Conservation (phyloP, 1,140 invertebrate species). For the Cyclina sinensis region DNA sequence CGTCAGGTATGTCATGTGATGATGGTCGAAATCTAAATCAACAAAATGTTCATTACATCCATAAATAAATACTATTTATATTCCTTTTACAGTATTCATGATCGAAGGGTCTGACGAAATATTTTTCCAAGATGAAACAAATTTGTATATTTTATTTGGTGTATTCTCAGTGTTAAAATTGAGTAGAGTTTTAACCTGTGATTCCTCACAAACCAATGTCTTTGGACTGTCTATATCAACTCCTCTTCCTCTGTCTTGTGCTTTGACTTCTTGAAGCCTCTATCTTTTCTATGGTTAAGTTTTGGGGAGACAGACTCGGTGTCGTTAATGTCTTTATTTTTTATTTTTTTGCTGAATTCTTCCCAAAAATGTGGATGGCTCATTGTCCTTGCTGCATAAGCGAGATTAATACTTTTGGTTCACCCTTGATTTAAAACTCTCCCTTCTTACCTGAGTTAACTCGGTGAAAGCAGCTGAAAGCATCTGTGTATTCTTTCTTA, state of each 20-base stretch:
- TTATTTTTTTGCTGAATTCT: conserved; percentile 13
- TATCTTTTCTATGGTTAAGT: too few relatives aligned
- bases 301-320: neutral
- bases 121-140: conserved; percentile 28
- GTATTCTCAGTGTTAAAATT: conserved; percentile 10
- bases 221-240: conserved; percentile 7
- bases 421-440: conserved; percentile 7
- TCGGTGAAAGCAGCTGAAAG: neutral
- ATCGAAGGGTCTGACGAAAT: neutral
- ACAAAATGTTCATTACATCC: too few relatives aligned
- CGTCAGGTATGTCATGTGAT: too few relatives aligned
- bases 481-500: neutral
- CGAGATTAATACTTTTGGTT: neutral
- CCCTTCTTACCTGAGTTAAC: conserved; percentile 1
- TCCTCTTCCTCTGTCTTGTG: neutral
- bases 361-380: neutral
- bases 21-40: too few relatives aligned
- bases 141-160: conserved; percentile 11
- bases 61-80: too few relatives aligned
- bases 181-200: neutral
- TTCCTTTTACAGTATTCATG: conserved; percentile 18
- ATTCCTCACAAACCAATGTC: conserved; percentile 20
- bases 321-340: neutral
- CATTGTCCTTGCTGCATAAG: too few relatives aligned
- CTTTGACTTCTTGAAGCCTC: neutral